These are phyloP conservation scores for Gymnocypris eckloni DNA, from an alignment of 2,797 vertebrate genomes.

Conservation along the genomic window DNA sequence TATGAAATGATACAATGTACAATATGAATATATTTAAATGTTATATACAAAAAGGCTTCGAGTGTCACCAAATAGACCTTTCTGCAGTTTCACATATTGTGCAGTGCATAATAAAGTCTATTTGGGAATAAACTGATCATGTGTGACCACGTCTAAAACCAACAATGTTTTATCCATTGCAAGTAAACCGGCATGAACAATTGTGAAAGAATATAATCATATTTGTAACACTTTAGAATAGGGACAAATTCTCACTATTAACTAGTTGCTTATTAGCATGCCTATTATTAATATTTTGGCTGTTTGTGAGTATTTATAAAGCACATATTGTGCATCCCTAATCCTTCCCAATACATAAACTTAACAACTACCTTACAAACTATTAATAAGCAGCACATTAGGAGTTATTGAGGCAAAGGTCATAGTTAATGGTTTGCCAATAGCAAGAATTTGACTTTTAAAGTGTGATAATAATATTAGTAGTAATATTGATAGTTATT, in stretches of 20 bases:
- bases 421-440: not conserved
- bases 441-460: not conserved
- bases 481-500: conserved; percentile 1
- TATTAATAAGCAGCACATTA: too few species aligned
- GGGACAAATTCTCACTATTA: too few species aligned
- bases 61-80: not conserved
- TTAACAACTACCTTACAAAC: too few species aligned
- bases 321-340: too few species aligned
- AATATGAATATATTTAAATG: not conserved
- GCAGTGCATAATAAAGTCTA: not conserved
- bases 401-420: not conserved
- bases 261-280: too few species aligned
- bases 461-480: not conserved
- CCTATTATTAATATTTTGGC: too few species aligned
- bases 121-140: not conserved
- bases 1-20: not conserved
- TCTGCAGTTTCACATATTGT: not conserved
- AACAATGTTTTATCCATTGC: not conserved
- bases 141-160: not conserved
- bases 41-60: not conserved
- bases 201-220: not conserved
- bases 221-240: too few species aligned
- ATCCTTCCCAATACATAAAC: too few species aligned
- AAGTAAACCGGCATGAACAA: not conserved
- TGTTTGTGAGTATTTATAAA: too few species aligned